Percentiles rank a stretch among this genome's conserved stretches.
Evolutionary conservation across 2,113 vertebrate species (phyloP).

Genomic region (Ceuthmochares aereus): DNA sequence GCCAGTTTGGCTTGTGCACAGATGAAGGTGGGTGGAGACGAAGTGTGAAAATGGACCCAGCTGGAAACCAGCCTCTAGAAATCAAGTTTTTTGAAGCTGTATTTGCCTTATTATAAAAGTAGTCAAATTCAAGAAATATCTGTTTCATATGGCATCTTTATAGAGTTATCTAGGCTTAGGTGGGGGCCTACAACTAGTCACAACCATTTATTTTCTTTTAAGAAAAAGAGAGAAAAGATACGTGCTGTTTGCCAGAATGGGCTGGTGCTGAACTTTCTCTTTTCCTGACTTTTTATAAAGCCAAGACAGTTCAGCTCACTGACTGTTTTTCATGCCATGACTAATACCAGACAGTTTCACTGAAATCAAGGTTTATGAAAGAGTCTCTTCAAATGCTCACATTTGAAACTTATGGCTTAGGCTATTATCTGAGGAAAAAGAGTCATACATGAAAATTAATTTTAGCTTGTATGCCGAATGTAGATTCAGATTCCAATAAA

Average conservation of each 20-base stretch:
- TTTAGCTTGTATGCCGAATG: conserved; percentile 17
- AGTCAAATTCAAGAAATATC: neutral
- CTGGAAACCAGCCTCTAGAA: neutral
- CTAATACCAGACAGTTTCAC: neutral
- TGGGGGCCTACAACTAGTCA: neutral
- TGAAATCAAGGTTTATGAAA: conserved; percentile 13
- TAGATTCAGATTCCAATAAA: conserved; percentile 2
- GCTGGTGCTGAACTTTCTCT: neutral
- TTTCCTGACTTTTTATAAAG: neutral
- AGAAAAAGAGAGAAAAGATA: neutral
- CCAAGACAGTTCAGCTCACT: neutral
- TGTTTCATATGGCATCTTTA: neutral
- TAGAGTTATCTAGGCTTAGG: neutral
- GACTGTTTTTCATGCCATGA: neutral
- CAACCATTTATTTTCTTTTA: neutral
- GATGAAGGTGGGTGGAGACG: rapidly evolving
- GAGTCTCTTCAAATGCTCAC: neutral
- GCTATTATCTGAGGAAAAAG: neutral
- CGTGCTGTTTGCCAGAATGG: neutral
- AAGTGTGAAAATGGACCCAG: neutral
- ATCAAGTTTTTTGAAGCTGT: rapidly evolving
- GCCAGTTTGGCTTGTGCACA: neutral
- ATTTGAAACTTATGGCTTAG: neutral
- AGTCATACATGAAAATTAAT: neutral
- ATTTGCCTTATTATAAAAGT: neutral